Base-by-base conservation (phyloP, 2,888 invertebrate species). In the Cephus pygmeus region DNA sequence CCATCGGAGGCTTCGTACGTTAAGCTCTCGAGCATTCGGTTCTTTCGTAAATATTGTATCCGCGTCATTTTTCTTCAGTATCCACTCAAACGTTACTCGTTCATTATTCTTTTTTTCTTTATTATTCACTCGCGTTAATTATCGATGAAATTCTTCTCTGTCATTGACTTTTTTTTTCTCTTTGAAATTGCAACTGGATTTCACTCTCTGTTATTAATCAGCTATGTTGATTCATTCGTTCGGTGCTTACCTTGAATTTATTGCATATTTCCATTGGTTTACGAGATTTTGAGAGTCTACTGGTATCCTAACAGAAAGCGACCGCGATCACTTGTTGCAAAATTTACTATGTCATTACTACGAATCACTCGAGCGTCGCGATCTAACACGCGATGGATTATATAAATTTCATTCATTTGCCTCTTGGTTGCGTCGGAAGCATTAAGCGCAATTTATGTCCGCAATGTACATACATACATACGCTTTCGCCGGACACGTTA, bases 391-490 rank as follows among this genome's bases (percentile, higher is more conserved):
- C 75, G 69, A 77, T 69, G 30, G 31, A 69, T 69, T 77, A 77
- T 75, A 77, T 77, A 75, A 77, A 77, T 77, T 77, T 77, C 77
- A 77, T 77, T 77, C 77, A 75, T 69, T 77, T 77, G 69, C 56
- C 23, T 56, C 23, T 56, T 56, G 23, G 56, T 56, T 56, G 56
- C 56, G 56, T 56, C 56, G 56, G 56, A 56, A 56, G 23, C 56
- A 56, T 56, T 56, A 56, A 56, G 56, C 23, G 56, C 56, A 56
- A 56, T 56, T 56, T 56, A 56, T 23, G 23, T 23, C 2, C 56
- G 56, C 23, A 6, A 23, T 23, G 40, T 9, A 23, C 9, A 9
- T 23, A 23, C 40, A 15, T 56, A 56, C 56, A 23, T 9, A 56
- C 56, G 56, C 56, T 23, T 56, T 56, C 23, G 56, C 23, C 23